Percentiles rank a stretch among this genome's conserved stretches.
Conservation (phyloP, 1,140 invertebrate genomes). For the Brachionus angularis region DNA sequence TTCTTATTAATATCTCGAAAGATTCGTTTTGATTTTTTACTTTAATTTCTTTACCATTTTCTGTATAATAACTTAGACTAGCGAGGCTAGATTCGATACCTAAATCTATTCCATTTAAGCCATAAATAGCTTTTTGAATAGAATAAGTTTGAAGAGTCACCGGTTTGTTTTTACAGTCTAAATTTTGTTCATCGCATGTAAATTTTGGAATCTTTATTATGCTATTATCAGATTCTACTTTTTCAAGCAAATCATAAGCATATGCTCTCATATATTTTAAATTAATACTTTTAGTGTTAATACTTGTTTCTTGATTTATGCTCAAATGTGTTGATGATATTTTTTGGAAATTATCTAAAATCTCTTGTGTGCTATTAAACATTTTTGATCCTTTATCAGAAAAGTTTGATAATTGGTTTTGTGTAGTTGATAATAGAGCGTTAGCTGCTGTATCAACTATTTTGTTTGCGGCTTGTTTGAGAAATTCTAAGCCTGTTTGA, state of each 20-base stretch:
- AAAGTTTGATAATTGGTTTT: no score
- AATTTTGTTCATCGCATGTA: no score
- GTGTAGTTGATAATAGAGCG: not conserved
- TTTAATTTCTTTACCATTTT: not conserved
- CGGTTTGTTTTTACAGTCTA: not conserved
- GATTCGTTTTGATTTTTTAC: not conserved
- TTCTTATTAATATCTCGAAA: conserved; percentile 1
- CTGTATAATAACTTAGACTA: not conserved
- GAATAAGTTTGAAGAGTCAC: conserved; percentile 3
- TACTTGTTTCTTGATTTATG: not conserved
- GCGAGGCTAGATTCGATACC: not conserved
- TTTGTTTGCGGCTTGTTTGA: conserved; percentile 8
- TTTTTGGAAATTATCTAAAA: not conserved
- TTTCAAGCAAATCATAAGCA: no score
- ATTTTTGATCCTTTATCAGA: not conserved
- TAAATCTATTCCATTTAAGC: not conserved
- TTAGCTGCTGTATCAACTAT: not conserved
- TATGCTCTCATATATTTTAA: not conserved
- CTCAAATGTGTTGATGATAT: not conserved
- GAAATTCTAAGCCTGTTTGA: not conserved
- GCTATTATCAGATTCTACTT: no score
- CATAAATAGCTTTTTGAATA: not conserved
- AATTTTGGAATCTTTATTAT: no score
- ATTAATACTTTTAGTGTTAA: not conserved
- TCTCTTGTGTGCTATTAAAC: not conserved